Evolutionary conservation across 2,888 invertebrate genomes (phyloP).

Genomic region (Philaethria dido): DNA sequence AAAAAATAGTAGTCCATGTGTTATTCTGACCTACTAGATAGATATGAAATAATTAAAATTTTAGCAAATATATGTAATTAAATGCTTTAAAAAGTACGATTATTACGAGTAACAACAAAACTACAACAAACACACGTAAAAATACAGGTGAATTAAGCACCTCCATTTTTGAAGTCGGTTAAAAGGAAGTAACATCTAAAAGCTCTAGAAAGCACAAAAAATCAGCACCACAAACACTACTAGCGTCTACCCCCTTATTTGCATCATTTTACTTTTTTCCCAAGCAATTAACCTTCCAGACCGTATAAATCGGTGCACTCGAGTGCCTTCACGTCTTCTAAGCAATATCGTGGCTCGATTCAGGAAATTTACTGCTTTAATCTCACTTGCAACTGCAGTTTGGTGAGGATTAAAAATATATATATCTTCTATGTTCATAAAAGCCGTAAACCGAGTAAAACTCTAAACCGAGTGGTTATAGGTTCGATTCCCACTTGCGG

Average conservation of each 20-base stretch:
- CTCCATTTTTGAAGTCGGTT: no score
- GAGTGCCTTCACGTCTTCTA: constrained; percentile 39
- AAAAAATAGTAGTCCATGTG: no score
- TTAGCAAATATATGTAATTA: no score
- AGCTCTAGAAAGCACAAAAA: background rate
- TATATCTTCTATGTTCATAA: background rate
- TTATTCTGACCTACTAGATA: no score
- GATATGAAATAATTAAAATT: no score
- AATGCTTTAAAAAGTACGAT: no score
- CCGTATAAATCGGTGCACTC: constrained; percentile 49
- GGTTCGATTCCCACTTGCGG: no score
- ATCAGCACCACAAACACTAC: background rate
- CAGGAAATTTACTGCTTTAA: constrained; percentile 40
- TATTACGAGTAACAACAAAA: no score
- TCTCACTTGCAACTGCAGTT: constrained; percentile 39
- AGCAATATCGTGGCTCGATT: constrained; percentile 42
- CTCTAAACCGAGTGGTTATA: no score
- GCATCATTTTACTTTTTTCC: constrained; percentile 41
- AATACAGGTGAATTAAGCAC: no score
- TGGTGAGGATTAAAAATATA: constrained; percentile 31
- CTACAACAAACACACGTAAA: no score
- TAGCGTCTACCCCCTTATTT: constrained; percentile 32
- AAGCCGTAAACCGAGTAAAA: no score
- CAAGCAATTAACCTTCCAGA: constrained; percentile 53
- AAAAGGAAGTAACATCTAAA: background rate